These are phyloP conservation scores for Erynnis tages DNA, from an alignment of 2,888 invertebrate genomes.

Conservation along the genomic window DNA sequence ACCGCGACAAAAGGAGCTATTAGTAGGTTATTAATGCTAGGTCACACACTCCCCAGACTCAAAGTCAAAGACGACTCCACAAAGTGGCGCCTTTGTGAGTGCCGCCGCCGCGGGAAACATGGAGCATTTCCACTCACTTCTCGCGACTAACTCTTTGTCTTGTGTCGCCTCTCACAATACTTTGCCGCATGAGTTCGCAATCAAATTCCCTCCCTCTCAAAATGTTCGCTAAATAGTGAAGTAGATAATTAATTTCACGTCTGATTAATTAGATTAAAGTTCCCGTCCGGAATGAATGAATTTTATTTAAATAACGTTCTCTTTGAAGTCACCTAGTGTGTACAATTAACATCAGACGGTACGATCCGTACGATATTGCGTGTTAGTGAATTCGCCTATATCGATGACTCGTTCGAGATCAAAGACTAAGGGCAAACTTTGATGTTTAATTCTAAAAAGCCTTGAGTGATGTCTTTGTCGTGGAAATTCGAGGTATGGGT, in stretches of 20 bases:
- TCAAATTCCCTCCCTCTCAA: conserved; percentile 20
- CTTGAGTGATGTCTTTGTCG: conserved; percentile 65
- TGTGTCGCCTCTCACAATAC: conserved; percentile 51
- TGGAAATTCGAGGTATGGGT: conserved; percentile 50
- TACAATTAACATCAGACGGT: conserved; percentile 41
- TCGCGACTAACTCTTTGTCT: conserved; percentile 69
- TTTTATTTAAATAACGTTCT: conserved; percentile 35
- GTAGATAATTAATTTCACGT: conserved; percentile 19
- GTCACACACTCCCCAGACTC: conserved; percentile 60
- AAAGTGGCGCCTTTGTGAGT: conserved; percentile 74
- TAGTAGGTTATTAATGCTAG: conserved; percentile 74
- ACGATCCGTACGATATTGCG: conserved; percentile 41
- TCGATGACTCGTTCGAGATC: conserved; percentile 69
- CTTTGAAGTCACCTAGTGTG: conserved; percentile 39
- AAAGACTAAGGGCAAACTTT: conserved; percentile 66
- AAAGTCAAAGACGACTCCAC: conserved; percentile 68
- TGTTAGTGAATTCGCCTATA: conserved; percentile 57
- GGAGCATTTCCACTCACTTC: conserved; percentile 50
- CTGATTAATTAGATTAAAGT: conserved; percentile 22
- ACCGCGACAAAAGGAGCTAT: conserved; percentile 44
- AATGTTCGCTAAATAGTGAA: conserved; percentile 7
- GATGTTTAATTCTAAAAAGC: conserved; percentile 69
- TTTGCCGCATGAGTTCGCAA: conserved; percentile 19
- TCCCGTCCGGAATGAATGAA: conserved; percentile 31
- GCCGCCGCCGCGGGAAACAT: conserved; percentile 43